phyloP scores from a whole-genome alignment of 2,797 vertebrate species.

The Helicolenus hilgendorfi region DNA sequence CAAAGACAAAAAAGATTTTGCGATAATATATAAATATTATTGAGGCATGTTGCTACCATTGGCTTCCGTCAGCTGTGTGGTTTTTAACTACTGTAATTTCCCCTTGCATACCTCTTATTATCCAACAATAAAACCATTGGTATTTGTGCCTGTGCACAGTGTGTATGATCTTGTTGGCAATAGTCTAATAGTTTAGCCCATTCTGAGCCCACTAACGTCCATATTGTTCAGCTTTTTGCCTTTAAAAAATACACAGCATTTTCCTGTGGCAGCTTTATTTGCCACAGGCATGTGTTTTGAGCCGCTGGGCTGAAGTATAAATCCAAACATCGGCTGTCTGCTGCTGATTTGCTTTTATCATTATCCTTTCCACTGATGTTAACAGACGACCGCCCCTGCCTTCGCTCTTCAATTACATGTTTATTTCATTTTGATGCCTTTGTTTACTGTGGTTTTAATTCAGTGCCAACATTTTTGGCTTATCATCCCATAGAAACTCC shows the following conservation, averaged over 20 bases:
- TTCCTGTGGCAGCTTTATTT: conserved; percentile 58
- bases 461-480: conserved; percentile 10
- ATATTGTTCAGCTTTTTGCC: conserved; percentile 32
- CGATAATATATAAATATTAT: conserved; percentile 65
- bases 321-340: conserved; percentile 63
- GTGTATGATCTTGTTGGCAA: conserved; percentile 8
- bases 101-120: conserved; percentile 7
- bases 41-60: conserved; percentile 9
- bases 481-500: conserved; percentile 16
- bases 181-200: conserved; percentile 24
- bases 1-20: conserved; percentile 58
- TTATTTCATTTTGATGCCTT: conserved; percentile 45
- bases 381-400: conserved; percentile 40
- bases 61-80: conserved; percentile 35
- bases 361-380: conserved; percentile 53
- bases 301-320: conserved; percentile 56
- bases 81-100: conserved; percentile 23
- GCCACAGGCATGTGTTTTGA: conserved; percentile 54
- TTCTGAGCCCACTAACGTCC: conserved; percentile 27
- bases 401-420: conserved; percentile 20
- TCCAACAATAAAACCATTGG: background rate
- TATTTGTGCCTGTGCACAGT: background rate
- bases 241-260: conserved; percentile 44
- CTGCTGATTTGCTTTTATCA: conserved; percentile 72
- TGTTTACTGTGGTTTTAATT: conserved; percentile 20